Base-by-base conservation (phyloP, 2,797 vertebrate genomes). In the Gorsachius magnificus region DNA sequence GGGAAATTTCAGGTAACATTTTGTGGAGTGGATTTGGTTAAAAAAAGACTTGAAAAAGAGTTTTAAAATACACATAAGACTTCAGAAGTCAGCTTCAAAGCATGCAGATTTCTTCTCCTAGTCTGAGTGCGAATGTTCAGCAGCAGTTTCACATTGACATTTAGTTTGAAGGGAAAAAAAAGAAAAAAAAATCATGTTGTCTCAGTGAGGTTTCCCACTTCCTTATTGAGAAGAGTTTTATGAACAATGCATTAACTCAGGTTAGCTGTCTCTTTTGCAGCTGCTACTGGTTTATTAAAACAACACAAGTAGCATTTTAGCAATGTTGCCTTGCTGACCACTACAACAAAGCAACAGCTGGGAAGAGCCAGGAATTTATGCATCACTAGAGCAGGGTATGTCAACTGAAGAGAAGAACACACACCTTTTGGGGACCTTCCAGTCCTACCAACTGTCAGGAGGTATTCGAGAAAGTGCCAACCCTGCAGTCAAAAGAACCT, bases 141-240 rank as follows among this genome's bases (percentile, higher is more conserved):
- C 48, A 75, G 70, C 48, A 89, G 77, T 95, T 95, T 94, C 91
- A 87, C 53, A 68, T 9, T 82, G 91, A 94, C 83, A 94, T 87
- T 91, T 83, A 87, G 25, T 43, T 82, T 57, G 66, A 78, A 61
- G 60, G 6, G 29, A 83, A 25, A 25, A 57, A 69, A 78, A 38
- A 53, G 70, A 11, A 83, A 6, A 11, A 64, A 80, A 65, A 60
- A 48, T 21, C n/a, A 57, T 74, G 77, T 82, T 94, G 70, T 79
- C 78, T 95, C 74, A 79, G 88, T 76, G 90, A 96, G 80, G 94
- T 89, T 96, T 96, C 84, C 91, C 91, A 94, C 89, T 94, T 97
- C 96, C 91, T 94, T 83, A 85, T 38, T 50, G 87, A 96, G 69
- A 91, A 31, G 50, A 79, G 48, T 58, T 84, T 68, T 66, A 60